Base-by-base conservation (phyloP, 1,140 invertebrate species). In the Drosophila erecta region DNA sequence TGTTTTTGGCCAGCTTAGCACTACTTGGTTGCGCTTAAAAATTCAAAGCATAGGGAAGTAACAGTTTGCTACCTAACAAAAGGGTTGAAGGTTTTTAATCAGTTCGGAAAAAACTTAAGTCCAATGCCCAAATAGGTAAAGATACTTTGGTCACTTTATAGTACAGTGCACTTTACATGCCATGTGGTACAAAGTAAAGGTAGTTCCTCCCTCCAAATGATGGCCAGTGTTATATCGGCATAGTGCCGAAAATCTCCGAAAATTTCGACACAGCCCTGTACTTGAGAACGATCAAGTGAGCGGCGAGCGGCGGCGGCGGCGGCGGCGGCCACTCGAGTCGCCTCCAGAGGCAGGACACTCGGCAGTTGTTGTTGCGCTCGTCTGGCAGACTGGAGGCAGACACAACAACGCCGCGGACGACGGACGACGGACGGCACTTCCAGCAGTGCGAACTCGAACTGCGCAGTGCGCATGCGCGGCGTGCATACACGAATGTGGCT, bases 261-360 rank as follows among this genome's bases (percentile, higher is more conserved):
- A 17, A 17, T 17, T 17, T 17, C 37, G 15, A 49, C 14, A 10
- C 47, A 8, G 24, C 49, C 61, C 66, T 76, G 81, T 83, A 86
- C 79, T 86, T 87, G 75, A 64, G 74, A 14, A 41, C 64, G 69
- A 86, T 59, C 81, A 86, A 86, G 81, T 86, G 83, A 87, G 79
- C 75, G 69, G 46, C 79, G 64, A 76, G 69, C 70, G 53, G 58
- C 51, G n/a, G n/a, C n/a, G n/a, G n/a, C n/a, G n/a, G n/a, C n/a
- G n/a, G n/a, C n/a, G n/a, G n/a, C n/a, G 50, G 27, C 40, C 6
- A 30, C 27, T 30, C 7, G 27, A 6, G 7, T 30, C 27, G 71
- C 40, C 56, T 27, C 33, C 64, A 47, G 57, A 75, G 44, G 47
- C 24, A 37, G 37, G 35, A 47, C 14, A 35, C 35, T 57, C 41